These are phyloP conservation scores for Callocephalon fimbriatum DNA, from an alignment of 2,113 vertebrate genomes.

Conservation along the genomic window DNA sequence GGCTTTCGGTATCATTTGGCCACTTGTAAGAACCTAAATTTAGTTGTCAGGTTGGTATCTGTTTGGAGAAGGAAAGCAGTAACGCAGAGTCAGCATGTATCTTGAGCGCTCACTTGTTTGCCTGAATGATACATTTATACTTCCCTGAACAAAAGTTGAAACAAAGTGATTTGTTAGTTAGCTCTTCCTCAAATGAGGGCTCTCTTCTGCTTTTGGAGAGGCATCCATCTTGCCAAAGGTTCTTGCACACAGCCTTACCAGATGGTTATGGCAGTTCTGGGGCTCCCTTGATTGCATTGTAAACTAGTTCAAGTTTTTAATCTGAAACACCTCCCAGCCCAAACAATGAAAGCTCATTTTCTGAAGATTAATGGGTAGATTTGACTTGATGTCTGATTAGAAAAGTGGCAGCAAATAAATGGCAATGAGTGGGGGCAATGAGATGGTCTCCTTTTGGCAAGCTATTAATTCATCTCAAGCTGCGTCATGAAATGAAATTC, in stretches of 20 bases:
- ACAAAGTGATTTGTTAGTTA: neutral
- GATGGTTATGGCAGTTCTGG: neutral
- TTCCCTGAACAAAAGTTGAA: neutral
- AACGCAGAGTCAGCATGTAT: neutral
- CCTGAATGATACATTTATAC: neutral
- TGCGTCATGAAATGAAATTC: neutral
- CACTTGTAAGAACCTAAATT: neutral
- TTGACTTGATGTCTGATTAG: neutral
- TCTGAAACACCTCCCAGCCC: neutral
- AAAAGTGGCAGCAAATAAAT: neutral
- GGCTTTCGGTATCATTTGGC: neutral
- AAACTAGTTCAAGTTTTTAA: neutral
- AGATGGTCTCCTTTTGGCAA: neutral
- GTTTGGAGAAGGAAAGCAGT: neutral
- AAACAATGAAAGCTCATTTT: accelerated
- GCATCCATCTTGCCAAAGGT: neutral
- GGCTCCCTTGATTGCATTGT: neutral
- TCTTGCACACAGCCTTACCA: neutral
- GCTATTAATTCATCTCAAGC: neutral
- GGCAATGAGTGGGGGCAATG: neutral
- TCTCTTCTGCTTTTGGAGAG: neutral
- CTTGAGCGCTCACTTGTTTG: neutral
- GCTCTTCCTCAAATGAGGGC: neutral
- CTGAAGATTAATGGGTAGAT: neutral
- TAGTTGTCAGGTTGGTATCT: neutral